These are phyloP conservation scores for Tokudaia muenninki DNA, from an alignment of 2,797 vertebrate species.

Conservation along the genomic window DNA sequence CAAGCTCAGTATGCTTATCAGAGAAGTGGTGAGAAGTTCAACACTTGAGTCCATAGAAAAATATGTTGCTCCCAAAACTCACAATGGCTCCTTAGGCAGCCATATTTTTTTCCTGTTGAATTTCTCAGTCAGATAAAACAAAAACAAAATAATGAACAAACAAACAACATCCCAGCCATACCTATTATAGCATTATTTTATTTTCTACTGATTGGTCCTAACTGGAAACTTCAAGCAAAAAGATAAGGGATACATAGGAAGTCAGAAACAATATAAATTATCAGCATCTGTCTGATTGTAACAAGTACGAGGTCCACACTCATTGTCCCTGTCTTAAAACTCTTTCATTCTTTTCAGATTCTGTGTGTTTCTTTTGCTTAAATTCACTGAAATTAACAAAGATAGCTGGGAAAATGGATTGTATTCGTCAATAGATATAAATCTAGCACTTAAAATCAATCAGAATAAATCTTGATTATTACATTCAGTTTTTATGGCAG, in stretches of 20 bases:
- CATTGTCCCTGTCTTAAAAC: background rate
- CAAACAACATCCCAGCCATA: background rate
- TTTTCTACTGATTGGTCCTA: background rate
- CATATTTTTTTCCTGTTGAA: background rate
- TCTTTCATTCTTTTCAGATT: background rate
- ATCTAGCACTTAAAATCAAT: background rate
- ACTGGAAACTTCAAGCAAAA: constrained; percentile 1
- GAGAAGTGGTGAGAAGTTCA: background rate
- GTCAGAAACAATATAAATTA: background rate
- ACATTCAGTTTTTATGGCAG: background rate
- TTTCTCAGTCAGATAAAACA: background rate
- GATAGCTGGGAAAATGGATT: background rate
- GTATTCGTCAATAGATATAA: background rate
- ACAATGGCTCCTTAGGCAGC: constrained; percentile 18
- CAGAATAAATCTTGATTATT: background rate
- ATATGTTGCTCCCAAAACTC: background rate
- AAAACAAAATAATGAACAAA: background rate
- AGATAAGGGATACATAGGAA: background rate
- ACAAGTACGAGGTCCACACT: background rate
- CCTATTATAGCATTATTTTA: background rate
- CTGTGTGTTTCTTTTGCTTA: background rate
- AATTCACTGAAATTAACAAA: background rate
- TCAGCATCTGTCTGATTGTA: background rate
- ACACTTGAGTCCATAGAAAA: background rate
- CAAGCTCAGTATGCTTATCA: constrained; percentile 39